Conservation (phyloP, 2,113 vertebrate species). For the Butorides virescens region DNA sequence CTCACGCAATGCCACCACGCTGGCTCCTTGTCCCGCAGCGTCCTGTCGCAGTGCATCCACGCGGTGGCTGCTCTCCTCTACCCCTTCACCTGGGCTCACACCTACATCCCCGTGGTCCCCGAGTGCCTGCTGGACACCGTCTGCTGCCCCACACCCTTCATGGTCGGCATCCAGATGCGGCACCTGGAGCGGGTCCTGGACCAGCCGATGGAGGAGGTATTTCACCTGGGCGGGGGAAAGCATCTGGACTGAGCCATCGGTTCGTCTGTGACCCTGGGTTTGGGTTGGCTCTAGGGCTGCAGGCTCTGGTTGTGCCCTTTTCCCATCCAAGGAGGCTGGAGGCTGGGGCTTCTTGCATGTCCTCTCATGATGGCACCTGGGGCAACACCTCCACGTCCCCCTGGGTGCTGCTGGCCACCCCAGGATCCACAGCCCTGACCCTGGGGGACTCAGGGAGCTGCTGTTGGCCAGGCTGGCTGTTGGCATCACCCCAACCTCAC, state of each 20-base stretch:
- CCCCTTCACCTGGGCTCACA: constrained; percentile 97
- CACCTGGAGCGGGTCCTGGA: constrained; percentile 79
- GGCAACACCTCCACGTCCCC: fast-evolving
- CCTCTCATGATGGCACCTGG: not conserved
- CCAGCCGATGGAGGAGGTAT: constrained; percentile 83
- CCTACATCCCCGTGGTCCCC: constrained; percentile 92
- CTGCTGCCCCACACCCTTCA: constrained; percentile 93
- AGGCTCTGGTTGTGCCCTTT: not conserved
- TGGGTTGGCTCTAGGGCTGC: not conserved
- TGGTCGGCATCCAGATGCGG: constrained; percentile 89
- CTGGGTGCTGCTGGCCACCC: not conserved
- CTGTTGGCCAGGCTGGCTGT: not conserved
- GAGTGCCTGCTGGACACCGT: constrained; percentile 89
- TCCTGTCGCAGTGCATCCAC: constrained; percentile 91
- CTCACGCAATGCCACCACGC: fast-evolving
- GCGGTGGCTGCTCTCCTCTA: constrained; percentile 91
- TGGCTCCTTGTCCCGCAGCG: constrained; percentile 65
- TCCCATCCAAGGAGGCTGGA: not conserved
- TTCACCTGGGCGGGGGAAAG: fast-evolving
- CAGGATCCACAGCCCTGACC: not conserved
- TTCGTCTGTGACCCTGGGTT: fast-evolving
- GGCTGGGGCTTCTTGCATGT: not conserved
- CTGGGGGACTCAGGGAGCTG: not conserved
- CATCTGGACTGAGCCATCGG: fast-evolving
- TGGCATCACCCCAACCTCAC: not conserved